phyloP scores from a whole-genome alignment of 2,888 invertebrate species.

The Plutella xylostella region DNA sequence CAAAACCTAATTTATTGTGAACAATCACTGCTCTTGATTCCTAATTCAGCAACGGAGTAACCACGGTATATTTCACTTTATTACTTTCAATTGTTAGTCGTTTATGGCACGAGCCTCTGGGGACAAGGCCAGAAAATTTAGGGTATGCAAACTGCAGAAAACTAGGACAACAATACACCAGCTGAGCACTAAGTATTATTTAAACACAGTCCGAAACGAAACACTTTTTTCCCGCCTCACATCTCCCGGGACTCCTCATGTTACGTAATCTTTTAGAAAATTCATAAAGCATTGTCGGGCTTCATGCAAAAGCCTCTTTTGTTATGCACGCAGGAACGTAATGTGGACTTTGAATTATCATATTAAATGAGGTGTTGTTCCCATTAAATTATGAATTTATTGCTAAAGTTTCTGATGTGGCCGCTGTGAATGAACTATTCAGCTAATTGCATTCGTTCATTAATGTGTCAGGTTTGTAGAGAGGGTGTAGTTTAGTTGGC shows the following conservation, averaged over 20 bases:
- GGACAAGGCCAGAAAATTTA: constrained; percentile 47
- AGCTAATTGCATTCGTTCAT: constrained; percentile 28
- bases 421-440: constrained; percentile 21
- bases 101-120: constrained; percentile 33
- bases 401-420: constrained; percentile 22
- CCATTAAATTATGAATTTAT: constrained; percentile 46
- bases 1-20: too few relatives aligned
- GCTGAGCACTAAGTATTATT: too few relatives aligned
- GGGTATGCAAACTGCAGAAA: constrained; percentile 40
- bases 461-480: constrained; percentile 23
- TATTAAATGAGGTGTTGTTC: constrained; percentile 39
- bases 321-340: too few relatives aligned
- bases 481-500: constrained; percentile 18
- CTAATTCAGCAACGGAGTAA: not conserved
- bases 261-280: too few relatives aligned
- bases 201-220: too few relatives aligned
- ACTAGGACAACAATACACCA: too few relatives aligned
- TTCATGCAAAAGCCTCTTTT: too few relatives aligned
- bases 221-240: too few relatives aligned
- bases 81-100: constrained; percentile 54
- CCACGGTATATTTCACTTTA: constrained; percentile 37
- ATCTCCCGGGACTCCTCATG: too few relatives aligned
- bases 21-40: too few relatives aligned
- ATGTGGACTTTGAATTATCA: constrained; percentile 49
- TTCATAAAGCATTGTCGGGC: too few relatives aligned